A percentile compares a stretch with the other conserved stretches of the same genome.
Conservation (phyloP, 1,140 invertebrate genomes). For the Platyura marginata region DNA sequence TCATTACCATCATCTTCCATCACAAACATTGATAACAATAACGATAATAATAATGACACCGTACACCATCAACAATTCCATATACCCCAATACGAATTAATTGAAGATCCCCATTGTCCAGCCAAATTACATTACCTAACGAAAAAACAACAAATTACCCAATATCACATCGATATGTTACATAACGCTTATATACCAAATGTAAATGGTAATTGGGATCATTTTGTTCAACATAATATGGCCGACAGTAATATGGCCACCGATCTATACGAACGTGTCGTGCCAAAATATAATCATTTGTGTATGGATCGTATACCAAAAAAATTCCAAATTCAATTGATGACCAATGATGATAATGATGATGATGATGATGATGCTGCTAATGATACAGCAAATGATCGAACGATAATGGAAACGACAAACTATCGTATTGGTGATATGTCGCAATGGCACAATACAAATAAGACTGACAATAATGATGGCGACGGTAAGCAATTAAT, state of each 20-base stretch:
- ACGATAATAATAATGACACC: no score
- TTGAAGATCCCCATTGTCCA: constrained; percentile 19
- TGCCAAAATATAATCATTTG: constrained; percentile 16
- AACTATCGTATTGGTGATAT: background rate
- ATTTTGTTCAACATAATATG: no score
- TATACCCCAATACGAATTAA: constrained; percentile 1
- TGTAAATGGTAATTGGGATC: constrained; percentile 44
- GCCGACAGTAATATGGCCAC: background rate
- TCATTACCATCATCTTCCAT: no score
- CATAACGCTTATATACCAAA: constrained; percentile 26
- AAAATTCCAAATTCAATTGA: no score
- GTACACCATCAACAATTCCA: background rate
- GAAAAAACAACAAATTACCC: constrained; percentile 14
- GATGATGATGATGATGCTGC: background rate
- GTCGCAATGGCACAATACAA: background rate
- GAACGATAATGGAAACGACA: background rate
- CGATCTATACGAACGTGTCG: constrained; percentile 9
- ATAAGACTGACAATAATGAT: background rate
- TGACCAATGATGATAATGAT: background rate
- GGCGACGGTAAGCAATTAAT: no score
- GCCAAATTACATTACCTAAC: constrained; percentile 16
- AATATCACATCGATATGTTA: constrained; percentile 19
- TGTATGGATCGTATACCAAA: constrained; percentile 15
- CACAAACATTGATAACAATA: background rate
- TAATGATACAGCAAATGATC: background rate